These are phyloP conservation scores for Oxytorus armatus DNA, from an alignment of 2,888 invertebrate species.

Conservation along the genomic window DNA sequence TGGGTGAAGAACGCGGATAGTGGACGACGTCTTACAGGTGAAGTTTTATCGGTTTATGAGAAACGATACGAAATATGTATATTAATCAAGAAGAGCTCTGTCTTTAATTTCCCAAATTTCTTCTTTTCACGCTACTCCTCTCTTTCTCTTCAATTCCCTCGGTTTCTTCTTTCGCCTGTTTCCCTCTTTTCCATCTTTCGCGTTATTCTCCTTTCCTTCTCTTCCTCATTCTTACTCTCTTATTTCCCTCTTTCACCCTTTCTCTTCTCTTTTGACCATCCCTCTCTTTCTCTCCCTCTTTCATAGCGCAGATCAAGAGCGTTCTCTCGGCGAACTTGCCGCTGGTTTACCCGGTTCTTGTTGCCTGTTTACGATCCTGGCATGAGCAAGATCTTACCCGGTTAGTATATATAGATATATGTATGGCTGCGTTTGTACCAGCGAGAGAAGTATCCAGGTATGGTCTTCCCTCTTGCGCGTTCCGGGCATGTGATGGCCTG, in stretches of 20 bases:
- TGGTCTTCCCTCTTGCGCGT: conserved; percentile 71
- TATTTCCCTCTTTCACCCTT: not conserved
- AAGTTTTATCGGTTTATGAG: conserved; percentile 37
- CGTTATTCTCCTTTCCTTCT: conserved; percentile 15
- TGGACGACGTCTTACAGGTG: conserved; percentile 25
- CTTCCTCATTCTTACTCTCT: conserved; percentile 15
- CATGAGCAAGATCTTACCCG: conserved; percentile 69
- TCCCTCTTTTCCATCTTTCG: not conserved
- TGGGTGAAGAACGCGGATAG: conserved; percentile 29
- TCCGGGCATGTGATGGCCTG: conserved; percentile 37
- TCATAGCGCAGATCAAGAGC: conserved; percentile 25
- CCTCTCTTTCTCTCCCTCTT: not conserved
- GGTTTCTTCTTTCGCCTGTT: conserved; percentile 38
- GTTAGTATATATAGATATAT: conserved; percentile 51
- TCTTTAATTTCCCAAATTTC: too few species aligned
- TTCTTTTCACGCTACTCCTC: not conserved
- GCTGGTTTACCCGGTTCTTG: conserved; percentile 83
- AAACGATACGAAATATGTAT: conserved; percentile 41
- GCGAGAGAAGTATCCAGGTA: conserved; percentile 73
- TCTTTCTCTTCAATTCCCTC: conserved; percentile 38
- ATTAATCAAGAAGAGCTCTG: conserved; percentile 32
- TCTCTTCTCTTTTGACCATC: not conserved
- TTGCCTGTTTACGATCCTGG: conserved; percentile 78
- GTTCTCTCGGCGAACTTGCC: conserved; percentile 61
- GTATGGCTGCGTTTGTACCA: conserved; percentile 26